A percentile compares a stretch with the other conserved stretches of the same genome.
These are phyloP conservation scores for Seriola rivoliana DNA, from an alignment of 2,113 vertebrate species.

Conservation along the genomic window DNA sequence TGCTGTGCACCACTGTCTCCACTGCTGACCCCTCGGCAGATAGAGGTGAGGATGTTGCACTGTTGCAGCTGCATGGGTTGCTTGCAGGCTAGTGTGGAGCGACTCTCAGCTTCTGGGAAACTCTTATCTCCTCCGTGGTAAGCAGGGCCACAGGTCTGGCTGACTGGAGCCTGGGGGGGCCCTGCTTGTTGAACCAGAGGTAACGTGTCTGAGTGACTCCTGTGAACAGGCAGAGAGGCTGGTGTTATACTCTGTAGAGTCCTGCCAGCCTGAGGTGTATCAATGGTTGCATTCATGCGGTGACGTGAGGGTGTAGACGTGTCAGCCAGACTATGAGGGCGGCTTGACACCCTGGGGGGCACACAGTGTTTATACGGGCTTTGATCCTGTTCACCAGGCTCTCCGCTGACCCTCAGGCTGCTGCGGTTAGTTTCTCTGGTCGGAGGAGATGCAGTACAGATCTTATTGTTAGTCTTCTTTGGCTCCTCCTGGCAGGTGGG, in stretches of 20 bases:
- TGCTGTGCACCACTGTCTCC: slow-evolving; percentile 45
- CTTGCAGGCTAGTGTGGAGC: slow-evolving; percentile 66
- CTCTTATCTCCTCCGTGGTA: slow-evolving; percentile 11
- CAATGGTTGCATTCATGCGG: background rate
- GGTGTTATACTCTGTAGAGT: slow-evolving; percentile 2
- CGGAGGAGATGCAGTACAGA: slow-evolving; percentile 46
- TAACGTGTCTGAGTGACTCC: slow-evolving; percentile 65
- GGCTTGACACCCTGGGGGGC: background rate
- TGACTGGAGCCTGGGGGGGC: background rate
- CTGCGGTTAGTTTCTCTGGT: background rate
- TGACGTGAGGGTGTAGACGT: background rate
- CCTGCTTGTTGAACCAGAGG: slow-evolving; percentile 32
- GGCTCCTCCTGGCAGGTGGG: slow-evolving; percentile 67
- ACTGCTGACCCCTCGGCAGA: slow-evolving; percentile 34
- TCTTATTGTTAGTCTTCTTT: slow-evolving; percentile 73
- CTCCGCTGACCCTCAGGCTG: background rate
- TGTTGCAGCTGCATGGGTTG: slow-evolving; percentile 76
- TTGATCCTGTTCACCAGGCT: background rate
- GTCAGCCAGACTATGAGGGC: slow-evolving; percentile 21
- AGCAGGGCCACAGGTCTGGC: slow-evolving; percentile 10
- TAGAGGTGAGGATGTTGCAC: slow-evolving; percentile 61
- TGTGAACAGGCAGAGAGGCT: slow-evolving; percentile 47
- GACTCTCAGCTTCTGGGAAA: slow-evolving; percentile 33
- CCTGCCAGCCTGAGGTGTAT: background rate
- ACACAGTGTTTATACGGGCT: background rate